phyloP scores from a whole-genome alignment of 2,888 invertebrate species.

The Stomorhina lunata region DNA sequence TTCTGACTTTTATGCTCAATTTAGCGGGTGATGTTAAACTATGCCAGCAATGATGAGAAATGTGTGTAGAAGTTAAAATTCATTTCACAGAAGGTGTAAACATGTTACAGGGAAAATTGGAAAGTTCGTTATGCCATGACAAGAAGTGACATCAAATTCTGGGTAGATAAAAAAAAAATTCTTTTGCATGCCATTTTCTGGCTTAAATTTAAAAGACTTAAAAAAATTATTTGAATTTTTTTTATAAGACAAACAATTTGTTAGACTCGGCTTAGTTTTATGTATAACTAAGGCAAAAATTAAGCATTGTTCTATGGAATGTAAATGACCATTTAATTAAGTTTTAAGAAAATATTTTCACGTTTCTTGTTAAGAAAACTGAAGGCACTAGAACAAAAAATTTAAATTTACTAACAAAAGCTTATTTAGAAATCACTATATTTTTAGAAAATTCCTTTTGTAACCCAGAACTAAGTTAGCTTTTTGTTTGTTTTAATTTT shows the following conservation, averaged over 20 bases:
- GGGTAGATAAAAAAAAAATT: constrained; percentile 28
- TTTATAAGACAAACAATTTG: no score
- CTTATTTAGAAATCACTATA: not conserved
- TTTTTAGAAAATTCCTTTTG: constrained; percentile 36
- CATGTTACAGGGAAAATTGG: constrained; percentile 34
- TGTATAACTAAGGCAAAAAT: not conserved
- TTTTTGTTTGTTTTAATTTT: not conserved
- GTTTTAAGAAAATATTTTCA: constrained; percentile 30
- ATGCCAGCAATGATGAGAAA: not conserved
- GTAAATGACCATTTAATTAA: constrained; percentile 36
- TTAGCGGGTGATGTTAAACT: constrained; percentile 28
- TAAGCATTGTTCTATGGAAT: not conserved
- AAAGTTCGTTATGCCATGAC: constrained; percentile 38
- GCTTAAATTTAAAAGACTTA: constrained; percentile 13
- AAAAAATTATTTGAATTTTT: not conserved
- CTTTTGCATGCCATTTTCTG: constrained; percentile 28
- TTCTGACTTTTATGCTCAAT: constrained; percentile 41
- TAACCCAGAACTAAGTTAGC: not conserved
- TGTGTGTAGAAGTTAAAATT: constrained; percentile 10
- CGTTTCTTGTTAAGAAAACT: constrained; percentile 20
- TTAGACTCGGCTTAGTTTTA: no score
- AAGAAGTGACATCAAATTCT: constrained; percentile 38
- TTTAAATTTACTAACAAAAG: not conserved
- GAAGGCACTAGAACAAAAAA: constrained; percentile 10
- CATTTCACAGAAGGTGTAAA: constrained; percentile 24